Evolutionary conservation across 2,797 vertebrate genomes (phyloP).

Genomic region (Phrynocephalus guinanensis): DNA sequence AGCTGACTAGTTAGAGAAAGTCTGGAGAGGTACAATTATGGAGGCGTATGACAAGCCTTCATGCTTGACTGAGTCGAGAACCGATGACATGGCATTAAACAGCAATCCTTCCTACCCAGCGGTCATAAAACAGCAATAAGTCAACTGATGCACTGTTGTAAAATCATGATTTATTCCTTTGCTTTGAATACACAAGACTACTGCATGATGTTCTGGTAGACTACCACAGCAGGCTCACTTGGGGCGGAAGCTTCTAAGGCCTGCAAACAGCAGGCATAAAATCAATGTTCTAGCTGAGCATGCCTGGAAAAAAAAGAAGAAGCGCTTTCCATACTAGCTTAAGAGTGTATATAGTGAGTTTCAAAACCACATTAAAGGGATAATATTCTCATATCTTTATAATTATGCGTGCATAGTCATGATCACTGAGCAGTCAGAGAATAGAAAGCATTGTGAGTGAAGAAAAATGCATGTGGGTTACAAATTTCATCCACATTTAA

Average conservation of each 20-base stretch:
- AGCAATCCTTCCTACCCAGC: slow-evolving; percentile 85
- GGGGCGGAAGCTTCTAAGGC: slow-evolving; percentile 80
- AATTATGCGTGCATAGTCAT: slow-evolving; percentile 12
- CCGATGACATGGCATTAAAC: slow-evolving; percentile 86
- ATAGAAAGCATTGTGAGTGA: not conserved
- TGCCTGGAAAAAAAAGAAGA: slow-evolving; percentile 54
- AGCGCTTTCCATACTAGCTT: slow-evolving; percentile 48
- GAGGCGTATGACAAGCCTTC: slow-evolving; percentile 95
- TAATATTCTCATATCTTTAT: slow-evolving; percentile 18
- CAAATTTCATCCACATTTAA: slow-evolving; percentile 19
- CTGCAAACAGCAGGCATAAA: slow-evolving; percentile 86
- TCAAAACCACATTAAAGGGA: slow-evolving; percentile 33
- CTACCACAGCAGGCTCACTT: slow-evolving; percentile 84
- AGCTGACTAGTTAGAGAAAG: slow-evolving; percentile 95
- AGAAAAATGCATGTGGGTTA: slow-evolving; percentile 21
- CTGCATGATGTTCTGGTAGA: slow-evolving; percentile 82
- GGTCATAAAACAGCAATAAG: slow-evolving; percentile 94
- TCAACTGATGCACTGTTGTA: slow-evolving; percentile 93
- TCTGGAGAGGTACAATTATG: slow-evolving; percentile 91
- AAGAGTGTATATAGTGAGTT: slow-evolving; percentile 56
- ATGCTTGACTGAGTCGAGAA: slow-evolving; percentile 87
- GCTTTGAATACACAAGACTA: slow-evolving; percentile 84
- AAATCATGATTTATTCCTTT: slow-evolving; percentile 96
- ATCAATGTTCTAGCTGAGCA: slow-evolving; percentile 56
- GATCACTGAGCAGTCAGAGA: slow-evolving; percentile 13